Base-by-base conservation (phyloP, 2,797 vertebrate species). In the Sebastes kiyomatsui region DNA sequence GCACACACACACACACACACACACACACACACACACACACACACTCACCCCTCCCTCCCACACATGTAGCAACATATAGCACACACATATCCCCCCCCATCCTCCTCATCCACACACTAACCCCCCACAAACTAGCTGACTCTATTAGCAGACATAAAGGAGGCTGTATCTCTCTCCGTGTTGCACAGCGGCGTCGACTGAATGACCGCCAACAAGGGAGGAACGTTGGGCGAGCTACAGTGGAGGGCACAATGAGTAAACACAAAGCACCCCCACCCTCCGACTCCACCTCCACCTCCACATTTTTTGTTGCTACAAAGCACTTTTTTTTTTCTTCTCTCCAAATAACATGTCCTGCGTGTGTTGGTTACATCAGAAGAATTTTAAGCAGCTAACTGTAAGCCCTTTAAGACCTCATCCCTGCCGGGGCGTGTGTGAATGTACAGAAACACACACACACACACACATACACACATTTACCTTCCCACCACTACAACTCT, bases 361-460 rank as follows among this genome's bases (percentile, higher is more conserved):
- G 88, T 86, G 86, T 84, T 90, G 87, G 93, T 95, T 95, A 92
- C 93, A 90, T 94, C 92, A 93, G 93, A 96, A 94, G 95, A 96
- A 96, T 96, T 95, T 95, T 95, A 96, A 96, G 93, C 93, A 95
- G 96, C 94, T 95, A 94, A 95, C 83, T 86, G 81, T 96, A 96
- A 96, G 93, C 94, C 93, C 92, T 90, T 88, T 95, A 95, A 96
- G 90, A 93, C 93, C 92, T 75, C 88, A 87, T 84, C 84, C 80
- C 68, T 75, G 82, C 83, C 72, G 33, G 70, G 77, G 84, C 66
- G 23, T 60, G 69, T 82, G 74, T 74, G 70, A 67, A 69, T 75
- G 32, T 46, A 88, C 70, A 72, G 56, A 80, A 56, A 78, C 61
- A 32, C 30, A 32, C 30, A 32, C 56, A 58, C 56, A 59, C 27